Conservation (phyloP, 1,140 invertebrate genomes). For the Harpegnathos saltator region DNA sequence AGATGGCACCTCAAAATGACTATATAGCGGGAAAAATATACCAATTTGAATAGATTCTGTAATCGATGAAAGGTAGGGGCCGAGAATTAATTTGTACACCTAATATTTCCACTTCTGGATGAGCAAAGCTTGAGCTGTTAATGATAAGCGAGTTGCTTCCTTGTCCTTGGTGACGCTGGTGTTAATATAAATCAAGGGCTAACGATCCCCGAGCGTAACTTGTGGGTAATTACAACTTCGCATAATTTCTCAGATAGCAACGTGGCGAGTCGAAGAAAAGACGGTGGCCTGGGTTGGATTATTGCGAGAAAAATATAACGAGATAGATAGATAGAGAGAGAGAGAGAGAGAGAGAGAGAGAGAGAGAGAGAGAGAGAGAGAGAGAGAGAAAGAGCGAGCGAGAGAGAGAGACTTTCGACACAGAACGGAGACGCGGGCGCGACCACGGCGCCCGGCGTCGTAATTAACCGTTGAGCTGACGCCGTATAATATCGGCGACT, state of each 20-base stretch:
- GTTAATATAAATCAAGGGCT: neutral
- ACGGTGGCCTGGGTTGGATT: neutral
- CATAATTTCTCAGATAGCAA: neutral
- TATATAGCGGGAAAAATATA: too few relatives aligned
- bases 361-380: too few relatives aligned
- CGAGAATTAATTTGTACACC: too few relatives aligned
- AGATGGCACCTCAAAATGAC: too few relatives aligned
- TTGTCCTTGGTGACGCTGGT: neutral
- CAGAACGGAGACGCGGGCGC: neutral
- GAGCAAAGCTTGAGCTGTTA: too few relatives aligned
- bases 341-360: too few relatives aligned
- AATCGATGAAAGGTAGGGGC: too few relatives aligned
- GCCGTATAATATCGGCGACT: constrained; percentile 25
- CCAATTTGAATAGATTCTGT: too few relatives aligned
- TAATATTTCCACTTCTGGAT: too few relatives aligned
- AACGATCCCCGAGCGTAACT: neutral
- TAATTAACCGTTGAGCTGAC: constrained; percentile 24
- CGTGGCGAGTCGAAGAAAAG: neutral
- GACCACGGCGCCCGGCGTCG: neutral
- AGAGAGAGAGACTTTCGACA: neutral
- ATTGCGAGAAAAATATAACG: neutral
- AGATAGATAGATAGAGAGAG: too few relatives aligned
- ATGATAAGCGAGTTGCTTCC: too few relatives aligned
- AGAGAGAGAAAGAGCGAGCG: too few relatives aligned
- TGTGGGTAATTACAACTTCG: constrained; percentile 7